Evolutionary conservation across 2,797 vertebrate species (phyloP).

Genomic region (Artibeus lituratus): DNA sequence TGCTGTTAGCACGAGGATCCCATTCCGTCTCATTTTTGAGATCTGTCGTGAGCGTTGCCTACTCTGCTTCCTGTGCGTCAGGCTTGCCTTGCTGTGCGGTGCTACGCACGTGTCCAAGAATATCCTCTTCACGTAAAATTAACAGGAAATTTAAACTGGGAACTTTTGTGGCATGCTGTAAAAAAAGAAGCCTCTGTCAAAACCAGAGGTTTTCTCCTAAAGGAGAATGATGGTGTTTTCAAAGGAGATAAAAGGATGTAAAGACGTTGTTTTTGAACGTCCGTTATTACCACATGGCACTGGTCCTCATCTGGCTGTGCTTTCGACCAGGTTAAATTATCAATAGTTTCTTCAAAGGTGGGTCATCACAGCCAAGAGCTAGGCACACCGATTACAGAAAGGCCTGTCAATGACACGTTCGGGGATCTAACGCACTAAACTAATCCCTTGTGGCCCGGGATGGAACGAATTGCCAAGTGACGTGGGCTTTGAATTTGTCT

Average conservation of each 20-base stretch:
- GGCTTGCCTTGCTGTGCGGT: not conserved
- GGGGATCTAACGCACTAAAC: not conserved
- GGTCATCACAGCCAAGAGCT: not conserved
- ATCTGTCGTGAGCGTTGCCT: slow-evolving; percentile 57
- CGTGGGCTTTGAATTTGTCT: not conserved
- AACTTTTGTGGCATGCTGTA: not conserved
- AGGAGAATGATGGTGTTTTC: not conserved
- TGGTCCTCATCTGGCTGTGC: not conserved
- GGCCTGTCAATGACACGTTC: slow-evolving; percentile 6
- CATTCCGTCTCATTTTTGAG: slow-evolving; percentile 62
- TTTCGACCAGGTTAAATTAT: not conserved
- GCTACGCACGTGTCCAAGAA: not conserved
- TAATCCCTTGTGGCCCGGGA: not conserved
- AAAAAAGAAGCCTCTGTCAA: not conserved
- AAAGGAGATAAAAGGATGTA: not conserved
- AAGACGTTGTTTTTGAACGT: not conserved
- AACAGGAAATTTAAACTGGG: slow-evolving; percentile 6
- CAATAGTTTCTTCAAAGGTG: not conserved
- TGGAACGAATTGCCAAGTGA: not conserved
- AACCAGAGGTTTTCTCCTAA: not conserved
- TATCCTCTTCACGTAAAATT: not conserved
- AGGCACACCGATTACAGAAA: slow-evolving; percentile 12
- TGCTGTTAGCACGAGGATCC: slow-evolving; percentile 64
- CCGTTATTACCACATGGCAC: not conserved
- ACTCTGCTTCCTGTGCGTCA: not conserved